Conservation (phyloP, 2,797 vertebrate species). For the Sciurus vulgaris region DNA sequence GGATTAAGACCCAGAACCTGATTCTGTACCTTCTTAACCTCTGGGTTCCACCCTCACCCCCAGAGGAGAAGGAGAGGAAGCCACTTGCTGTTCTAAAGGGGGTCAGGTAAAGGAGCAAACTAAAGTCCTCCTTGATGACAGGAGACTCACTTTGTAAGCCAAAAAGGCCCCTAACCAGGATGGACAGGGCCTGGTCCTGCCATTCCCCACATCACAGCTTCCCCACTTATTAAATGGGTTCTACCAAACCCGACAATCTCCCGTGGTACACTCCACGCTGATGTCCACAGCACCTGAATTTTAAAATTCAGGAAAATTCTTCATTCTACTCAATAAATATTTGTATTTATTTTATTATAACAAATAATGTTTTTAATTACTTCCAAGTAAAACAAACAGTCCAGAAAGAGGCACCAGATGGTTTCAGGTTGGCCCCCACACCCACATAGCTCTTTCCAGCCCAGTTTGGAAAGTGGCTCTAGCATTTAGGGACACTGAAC, state of each 20-base stretch:
- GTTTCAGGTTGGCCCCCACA: not conserved
- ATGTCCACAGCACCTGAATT: not conserved
- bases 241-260: not conserved
- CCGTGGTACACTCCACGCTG: not conserved
- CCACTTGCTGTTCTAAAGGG: not conserved
- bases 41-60: not conserved
- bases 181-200: not conserved
- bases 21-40: not conserved
- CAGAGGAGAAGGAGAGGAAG: not conserved
- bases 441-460: not conserved
- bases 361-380: constrained; percentile 25
- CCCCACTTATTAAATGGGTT: not conserved
- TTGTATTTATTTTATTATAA: constrained; percentile 53
- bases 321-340: constrained; percentile 15
- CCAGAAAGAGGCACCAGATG: constrained; percentile 15
- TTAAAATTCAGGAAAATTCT: not conserved
- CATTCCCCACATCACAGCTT: not conserved
- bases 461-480: not conserved
- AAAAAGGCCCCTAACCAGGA: not conserved
- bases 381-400: constrained; percentile 20
- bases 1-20: not conserved
- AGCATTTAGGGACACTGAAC: not conserved
- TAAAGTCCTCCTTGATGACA: not conserved
- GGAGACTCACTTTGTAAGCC: not conserved
- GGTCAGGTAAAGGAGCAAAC: not conserved